Evolutionary conservation across 1,140 invertebrate genomes (phyloP).

Genomic region (Papilio polytes): DNA sequence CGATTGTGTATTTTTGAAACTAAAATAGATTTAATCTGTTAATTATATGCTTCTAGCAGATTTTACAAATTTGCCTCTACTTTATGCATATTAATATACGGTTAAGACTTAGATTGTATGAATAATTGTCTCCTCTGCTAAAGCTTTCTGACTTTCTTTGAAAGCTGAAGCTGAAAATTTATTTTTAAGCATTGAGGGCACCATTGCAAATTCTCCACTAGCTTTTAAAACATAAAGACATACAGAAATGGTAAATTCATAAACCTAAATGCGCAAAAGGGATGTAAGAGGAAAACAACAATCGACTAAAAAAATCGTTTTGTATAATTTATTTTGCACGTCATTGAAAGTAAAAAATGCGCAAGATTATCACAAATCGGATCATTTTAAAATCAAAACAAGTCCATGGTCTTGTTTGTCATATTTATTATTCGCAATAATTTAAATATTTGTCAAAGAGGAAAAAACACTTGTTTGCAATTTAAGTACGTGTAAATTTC

Average conservation of each 20-base stretch:
- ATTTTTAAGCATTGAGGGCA: no score
- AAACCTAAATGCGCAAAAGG: neutral
- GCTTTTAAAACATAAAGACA: no score
- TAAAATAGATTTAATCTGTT: slow-evolving; percentile 44
- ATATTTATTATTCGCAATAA: slow-evolving; percentile 12
- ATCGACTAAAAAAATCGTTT: neutral
- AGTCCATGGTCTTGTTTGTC: neutral
- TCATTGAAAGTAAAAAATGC: neutral
- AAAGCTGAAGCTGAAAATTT: no score
- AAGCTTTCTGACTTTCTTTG: no score
- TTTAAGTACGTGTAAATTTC: neutral
- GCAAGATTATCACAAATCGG: neutral
- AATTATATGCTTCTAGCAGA: neutral
- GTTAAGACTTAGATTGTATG: no score
- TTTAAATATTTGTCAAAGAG: neutral
- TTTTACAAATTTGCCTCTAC: no score
- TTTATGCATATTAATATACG: neutral
- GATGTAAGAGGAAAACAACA: neutral
- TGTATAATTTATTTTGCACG: neutral
- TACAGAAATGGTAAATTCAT: neutral
- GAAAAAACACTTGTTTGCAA: neutral
- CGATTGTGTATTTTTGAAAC: slow-evolving; percentile 41
- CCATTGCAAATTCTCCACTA: no score
- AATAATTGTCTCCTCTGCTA: no score
- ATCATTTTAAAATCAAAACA: slow-evolving; percentile 4